These are phyloP conservation scores for Corvus cornix DNA, from an alignment of 2,113 vertebrate species.

Conservation along the genomic window DNA sequence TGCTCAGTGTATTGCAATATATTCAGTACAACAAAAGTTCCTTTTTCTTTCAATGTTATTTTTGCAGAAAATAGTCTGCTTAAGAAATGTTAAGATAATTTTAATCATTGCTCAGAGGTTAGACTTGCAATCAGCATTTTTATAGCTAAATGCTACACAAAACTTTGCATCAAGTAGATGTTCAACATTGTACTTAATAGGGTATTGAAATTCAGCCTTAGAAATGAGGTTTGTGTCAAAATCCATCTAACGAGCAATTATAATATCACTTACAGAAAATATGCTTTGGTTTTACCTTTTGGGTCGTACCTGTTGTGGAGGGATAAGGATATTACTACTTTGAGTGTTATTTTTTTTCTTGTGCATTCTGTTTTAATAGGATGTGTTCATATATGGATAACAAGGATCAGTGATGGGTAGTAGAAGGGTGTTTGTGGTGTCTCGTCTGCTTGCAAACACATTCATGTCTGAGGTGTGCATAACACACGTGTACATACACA, in stretches of 20 bases:
- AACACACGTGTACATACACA: background rate
- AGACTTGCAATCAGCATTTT: background rate
- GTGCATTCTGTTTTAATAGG: background rate
- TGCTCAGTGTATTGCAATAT: background rate
- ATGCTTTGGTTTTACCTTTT: background rate
- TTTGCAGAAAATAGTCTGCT: background rate
- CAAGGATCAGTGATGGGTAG: background rate
- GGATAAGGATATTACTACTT: background rate
- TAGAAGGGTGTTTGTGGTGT: background rate
- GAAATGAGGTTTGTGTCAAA: background rate
- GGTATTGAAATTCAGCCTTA: background rate
- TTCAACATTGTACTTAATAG: background rate
- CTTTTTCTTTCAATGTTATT: background rate
- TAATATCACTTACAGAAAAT: background rate
- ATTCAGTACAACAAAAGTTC: background rate
- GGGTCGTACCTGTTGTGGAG: background rate
- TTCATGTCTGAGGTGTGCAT: background rate
- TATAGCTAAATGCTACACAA: background rate
- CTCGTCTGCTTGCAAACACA: background rate
- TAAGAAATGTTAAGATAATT: background rate
- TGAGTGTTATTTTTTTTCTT: background rate
- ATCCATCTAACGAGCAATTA: background rate
- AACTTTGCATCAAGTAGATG: background rate
- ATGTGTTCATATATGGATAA: background rate
- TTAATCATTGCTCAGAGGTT: background rate